Evolutionary conservation across 2,113 vertebrate species (phyloP), one percentile per base, ranked within the genome.

Genomic region (Smithornis capensis): DNA sequence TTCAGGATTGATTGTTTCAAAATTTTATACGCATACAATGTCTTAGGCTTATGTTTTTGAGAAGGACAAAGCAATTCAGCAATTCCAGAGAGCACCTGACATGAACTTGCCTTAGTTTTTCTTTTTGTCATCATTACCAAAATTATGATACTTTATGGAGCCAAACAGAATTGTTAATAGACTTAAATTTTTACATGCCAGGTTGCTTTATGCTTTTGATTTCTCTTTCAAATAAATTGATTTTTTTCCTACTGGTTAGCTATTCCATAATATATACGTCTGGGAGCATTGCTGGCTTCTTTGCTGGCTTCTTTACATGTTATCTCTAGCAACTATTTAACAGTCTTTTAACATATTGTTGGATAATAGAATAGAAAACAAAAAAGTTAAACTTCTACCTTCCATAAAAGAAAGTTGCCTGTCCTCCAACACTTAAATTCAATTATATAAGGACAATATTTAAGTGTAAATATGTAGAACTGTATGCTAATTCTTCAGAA

Each of bases 1-100:
- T 91, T 53, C 4, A 0, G 90, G 81, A 96, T 70, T 81, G 91
- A 93, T 93, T 91, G n/a, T 86, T 92, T 87, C 49, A 86, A 92
- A 83, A 84, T 89, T 95, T 95, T 67, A 74, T 75, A 67, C 29
- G 60, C 60, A 69, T 73, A 64, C 25, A 56, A 69, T 35, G 45
- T 73, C 49, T 91, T 57, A 52, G 28, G 33, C 38, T 84, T 74
- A 89, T 12, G 50, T 19, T 89, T 92, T 88, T 79, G 65, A 90
- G 74, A 86, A 57, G 23, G 45, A 37, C 74, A 80, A 89, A 94
- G 47, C 38, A 83, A 85, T 77, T 88, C 73, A 88, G 71, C 68
- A 89, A 24, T 86, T 94, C 27, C 19, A 73, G 52, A 38, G n/a
- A 76, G 9, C 31, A 74, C 19, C 67, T 83, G 55, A 73, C 42